Evolutionary conservation across 2,888 invertebrate genomes (phyloP).

Genomic region (Ptilodon capucinus): DNA sequence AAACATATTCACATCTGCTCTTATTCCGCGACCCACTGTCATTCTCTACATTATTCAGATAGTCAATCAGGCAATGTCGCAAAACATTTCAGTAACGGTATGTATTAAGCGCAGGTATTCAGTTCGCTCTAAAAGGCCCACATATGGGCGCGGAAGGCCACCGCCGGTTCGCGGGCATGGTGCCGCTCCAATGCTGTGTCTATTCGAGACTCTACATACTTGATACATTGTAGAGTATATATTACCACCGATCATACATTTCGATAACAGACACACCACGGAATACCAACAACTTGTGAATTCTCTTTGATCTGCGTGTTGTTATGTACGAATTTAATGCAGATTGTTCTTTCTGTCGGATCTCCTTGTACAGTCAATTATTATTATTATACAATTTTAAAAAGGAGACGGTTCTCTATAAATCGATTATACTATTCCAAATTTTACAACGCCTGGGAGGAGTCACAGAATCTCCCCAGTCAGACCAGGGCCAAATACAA

Average conservation of each 20-base stretch:
- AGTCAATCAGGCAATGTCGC: conserved; percentile 3
- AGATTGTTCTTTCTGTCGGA: no score
- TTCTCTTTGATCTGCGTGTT: no score
- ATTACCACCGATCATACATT: not conserved
- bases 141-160: conserved; percentile 40
- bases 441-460: no score
- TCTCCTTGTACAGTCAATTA: no score
- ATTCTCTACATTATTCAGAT: not conserved
- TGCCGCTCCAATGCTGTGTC: conserved; percentile 16
- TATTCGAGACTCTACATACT: not conserved
- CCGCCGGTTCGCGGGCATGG: conserved; percentile 12
- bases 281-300: no score
- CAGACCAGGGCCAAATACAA: no score
- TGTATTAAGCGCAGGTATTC: conserved; percentile 31
- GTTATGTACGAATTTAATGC: no score
- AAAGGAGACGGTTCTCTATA: no score
- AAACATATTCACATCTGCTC: not conserved
- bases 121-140: conserved; percentile 34
- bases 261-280: no score
- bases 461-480: no score
- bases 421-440: no score
- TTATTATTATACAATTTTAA: no score
- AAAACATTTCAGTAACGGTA: conserved; percentile 5
- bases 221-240: not conserved
- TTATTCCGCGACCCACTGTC: not conserved